Conservation (phyloP, 2,888 invertebrate species). For the Ophonus ardosiacus region DNA sequence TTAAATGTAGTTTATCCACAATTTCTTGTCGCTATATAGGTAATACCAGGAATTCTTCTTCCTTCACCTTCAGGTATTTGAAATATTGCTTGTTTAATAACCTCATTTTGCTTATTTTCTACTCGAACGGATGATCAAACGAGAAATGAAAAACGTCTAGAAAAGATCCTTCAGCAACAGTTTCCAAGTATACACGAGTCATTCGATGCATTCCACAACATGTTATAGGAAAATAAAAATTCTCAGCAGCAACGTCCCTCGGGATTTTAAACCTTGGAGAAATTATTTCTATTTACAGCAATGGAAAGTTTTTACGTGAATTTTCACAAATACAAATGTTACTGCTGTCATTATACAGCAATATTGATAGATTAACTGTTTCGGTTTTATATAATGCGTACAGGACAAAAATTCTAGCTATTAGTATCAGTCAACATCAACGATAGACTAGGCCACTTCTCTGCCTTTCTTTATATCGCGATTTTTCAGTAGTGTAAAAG, state of each 20-base stretch:
- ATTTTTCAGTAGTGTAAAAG: too few species aligned
- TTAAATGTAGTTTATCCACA: not conserved
- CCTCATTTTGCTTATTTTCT: constrained; percentile 39
- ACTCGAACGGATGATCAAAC: not conserved
- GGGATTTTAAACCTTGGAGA: not conserved
- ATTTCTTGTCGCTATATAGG: not conserved
- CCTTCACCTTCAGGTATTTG: constrained; percentile 33
- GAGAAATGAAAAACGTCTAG: constrained; percentile 23
- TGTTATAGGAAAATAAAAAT: not conserved
- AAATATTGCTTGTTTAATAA: constrained; percentile 52
- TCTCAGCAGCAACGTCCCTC: not conserved
- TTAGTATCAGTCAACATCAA: too few species aligned
- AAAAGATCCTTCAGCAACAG: constrained; percentile 10
- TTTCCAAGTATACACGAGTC: constrained; percentile 7
- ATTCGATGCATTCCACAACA: not conserved
- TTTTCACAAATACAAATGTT: not conserved
- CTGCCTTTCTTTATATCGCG: too few species aligned
- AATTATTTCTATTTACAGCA: not conserved
- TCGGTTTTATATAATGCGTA: too few species aligned
- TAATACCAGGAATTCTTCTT: not conserved
- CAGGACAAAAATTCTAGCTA: too few species aligned
- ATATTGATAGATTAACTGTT: too few species aligned
- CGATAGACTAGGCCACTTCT: too few species aligned
- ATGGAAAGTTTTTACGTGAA: not conserved
- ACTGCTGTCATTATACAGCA: not conserved